Base-by-base conservation (phyloP, 2,888 invertebrate genomes). In the Cybosia mesomella region DNA sequence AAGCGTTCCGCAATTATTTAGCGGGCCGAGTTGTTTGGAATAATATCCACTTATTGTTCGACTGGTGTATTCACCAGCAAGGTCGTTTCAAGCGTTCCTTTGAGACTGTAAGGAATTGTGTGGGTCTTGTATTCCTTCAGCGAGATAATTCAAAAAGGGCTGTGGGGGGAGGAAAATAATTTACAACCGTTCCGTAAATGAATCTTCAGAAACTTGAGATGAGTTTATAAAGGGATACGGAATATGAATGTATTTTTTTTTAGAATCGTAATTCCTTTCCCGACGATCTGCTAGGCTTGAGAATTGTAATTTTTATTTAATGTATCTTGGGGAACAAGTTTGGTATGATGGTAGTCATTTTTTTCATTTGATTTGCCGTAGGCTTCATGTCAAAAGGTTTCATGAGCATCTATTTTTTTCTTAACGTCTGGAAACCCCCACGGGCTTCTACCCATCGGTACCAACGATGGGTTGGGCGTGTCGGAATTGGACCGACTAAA, bases 1-100 rank as follows among this genome's bases (percentile, higher is more conserved):
- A 76, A 80, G 74, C 72, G 75, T 78, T 81, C 68, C 73, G 84
- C 84, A 89, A 87, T 87, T 86, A 87, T 86, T 86, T 84, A 84
- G 83, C 76, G 73, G 67, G 72, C 59, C 66, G 72, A 76, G 81
- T 75, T 85, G 79, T 84, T 87, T 83, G 83, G 73, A 77, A 79
- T 82, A 81, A 85, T 83, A 83, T 73, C 84, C 73, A 64, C 77
- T 75, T 82, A 82, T 83, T 84, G 81, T 85, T 87, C 80, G 76
- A 77, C 83, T 76, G 78, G 70, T 72, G 79, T 81, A 80, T 80
- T 73, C 73, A 66, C 72, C 71, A 74, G 66, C 76, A 58, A 74
- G 76, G 67, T 70, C 70, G 43, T 28, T 57, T 28, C 64, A 71
- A 79, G 68, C 71, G 74, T 70, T 71, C 72, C 69, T 72, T 73